phyloP scores from a whole-genome alignment of 2,797 vertebrate species.

The Trichosurus vulpecula region DNA sequence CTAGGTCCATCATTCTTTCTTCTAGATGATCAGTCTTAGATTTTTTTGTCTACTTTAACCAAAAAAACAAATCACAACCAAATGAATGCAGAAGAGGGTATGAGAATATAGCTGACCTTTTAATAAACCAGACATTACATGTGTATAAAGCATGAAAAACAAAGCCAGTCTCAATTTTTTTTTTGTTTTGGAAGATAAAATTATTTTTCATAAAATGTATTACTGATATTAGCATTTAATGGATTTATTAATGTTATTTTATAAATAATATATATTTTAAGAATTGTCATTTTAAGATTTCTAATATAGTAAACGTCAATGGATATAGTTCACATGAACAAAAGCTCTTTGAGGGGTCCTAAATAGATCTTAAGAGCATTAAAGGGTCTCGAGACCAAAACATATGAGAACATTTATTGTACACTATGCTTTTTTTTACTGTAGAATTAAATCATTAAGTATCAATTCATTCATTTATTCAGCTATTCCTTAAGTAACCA shows the following conservation, averaged over 20 bases:
- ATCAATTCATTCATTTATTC: neutral
- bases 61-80: neutral
- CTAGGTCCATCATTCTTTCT: neutral
- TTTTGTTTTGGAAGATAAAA: neutral
- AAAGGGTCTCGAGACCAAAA: neutral
- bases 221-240: neutral
- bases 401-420: neutral
- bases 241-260: neutral
- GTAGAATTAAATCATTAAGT: neutral
- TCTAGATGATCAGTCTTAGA: neutral
- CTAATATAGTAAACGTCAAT: neutral
- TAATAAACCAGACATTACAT: neutral
- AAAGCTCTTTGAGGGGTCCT: neutral
- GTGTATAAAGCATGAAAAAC: neutral
- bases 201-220: neutral
- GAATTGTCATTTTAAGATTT: neutral
- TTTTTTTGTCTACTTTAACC: neutral
- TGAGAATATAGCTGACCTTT: neutral
- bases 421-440: neutral
- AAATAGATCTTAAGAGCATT: neutral
- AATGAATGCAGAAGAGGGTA: neutral
- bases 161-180: neutral
- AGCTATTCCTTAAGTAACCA: neutral
- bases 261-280: neutral
- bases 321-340: neutral